Percentiles rank a stretch among this genome's conserved stretches.
Evolutionary conservation across 1,140 invertebrate genomes (phyloP).

Genomic region (Streblospio benedicti): DNA sequence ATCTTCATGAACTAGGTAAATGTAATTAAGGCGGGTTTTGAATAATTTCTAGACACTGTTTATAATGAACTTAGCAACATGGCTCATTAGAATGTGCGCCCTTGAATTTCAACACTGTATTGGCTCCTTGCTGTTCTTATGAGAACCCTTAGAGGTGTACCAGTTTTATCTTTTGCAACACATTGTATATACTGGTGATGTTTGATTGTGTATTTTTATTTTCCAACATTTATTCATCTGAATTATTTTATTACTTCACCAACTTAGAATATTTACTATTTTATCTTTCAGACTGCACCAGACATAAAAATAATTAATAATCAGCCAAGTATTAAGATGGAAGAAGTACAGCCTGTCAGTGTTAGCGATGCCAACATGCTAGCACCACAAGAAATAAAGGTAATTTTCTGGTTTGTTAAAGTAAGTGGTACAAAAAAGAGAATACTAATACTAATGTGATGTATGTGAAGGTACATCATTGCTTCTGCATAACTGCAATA

Average conservation of each 20-base stretch:
- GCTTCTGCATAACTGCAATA: conserved; percentile 2
- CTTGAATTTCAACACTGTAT: too few relatives aligned
- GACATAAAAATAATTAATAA: conserved; percentile 88
- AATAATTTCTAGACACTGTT: too few relatives aligned
- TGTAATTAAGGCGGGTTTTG: too few relatives aligned
- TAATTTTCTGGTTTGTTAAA: conserved; percentile 35
- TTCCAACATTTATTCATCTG: background rate
- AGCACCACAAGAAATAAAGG: conserved; percentile 89
- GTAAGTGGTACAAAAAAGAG: background rate
- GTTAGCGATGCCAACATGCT: conserved; percentile 74
- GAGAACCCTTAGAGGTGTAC: too few relatives aligned
- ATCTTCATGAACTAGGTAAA: too few relatives aligned
- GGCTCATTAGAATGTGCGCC: too few relatives aligned
- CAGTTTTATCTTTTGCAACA: too few relatives aligned
- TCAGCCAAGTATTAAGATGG: conserved; percentile 80
- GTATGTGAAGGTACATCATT: background rate
- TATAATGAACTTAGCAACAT: too few relatives aligned
- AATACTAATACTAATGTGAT: background rate
- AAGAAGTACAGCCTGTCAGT: conserved; percentile 86
- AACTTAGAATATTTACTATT: background rate
- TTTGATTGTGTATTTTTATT: background rate
- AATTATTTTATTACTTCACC: background rate
- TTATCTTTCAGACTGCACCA: conserved; percentile 56
- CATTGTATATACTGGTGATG: too few relatives aligned
- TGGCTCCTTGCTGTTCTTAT: too few relatives aligned